Base-by-base conservation (phyloP, 2,888 invertebrate genomes). In the Lissonota sp. region DNA sequence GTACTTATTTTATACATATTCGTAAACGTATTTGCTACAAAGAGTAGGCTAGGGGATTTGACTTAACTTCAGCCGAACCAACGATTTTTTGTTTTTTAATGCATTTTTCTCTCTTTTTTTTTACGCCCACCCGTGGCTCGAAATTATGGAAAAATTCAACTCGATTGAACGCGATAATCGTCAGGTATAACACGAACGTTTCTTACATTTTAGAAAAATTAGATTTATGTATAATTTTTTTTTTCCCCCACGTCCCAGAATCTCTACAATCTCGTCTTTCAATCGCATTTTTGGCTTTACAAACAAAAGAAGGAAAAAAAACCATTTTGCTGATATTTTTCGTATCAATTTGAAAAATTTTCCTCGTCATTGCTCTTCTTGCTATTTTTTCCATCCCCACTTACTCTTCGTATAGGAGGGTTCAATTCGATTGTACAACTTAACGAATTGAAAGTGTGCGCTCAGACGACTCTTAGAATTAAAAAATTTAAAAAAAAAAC, bases 361-460 rank as follows among this genome's bases (percentile, higher is more conserved):
- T 26, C 26, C 26, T 26, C 26, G 26, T 26, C n/a, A n/a, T n/a
- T n/a, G 42, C 44, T 16, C 14, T 62, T 55, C 62, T 62, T 57
- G 16, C n/a, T 14, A 26, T 10, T 75, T 42, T 40, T 69, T 77
- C 37, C 39, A 14, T 55, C 37, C 51, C 73, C 16, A 64, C 69
- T 70, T 46, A 62, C 44, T 60, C 62, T 60, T 67, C 51, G 66
- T 63, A 60, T 80, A 78, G 83, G 79, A 84, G 74, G 67, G 60
- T 79, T 83, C 71, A 77, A 80, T 79, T 86, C 77, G 76, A 80
- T 84, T 82, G 72, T 84, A 81, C 80, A 83, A 82, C 72, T 64
- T 80, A 80, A 80, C 75, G 79, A 84, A 84, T 88, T 83, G 83
- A 85, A 86, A 83, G 71, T 86, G 87, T 87, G 86, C 86, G 86